These are phyloP conservation scores for Hymenopus coronatus DNA, from an alignment of 2,888 invertebrate genomes.

Conservation along the genomic window DNA sequence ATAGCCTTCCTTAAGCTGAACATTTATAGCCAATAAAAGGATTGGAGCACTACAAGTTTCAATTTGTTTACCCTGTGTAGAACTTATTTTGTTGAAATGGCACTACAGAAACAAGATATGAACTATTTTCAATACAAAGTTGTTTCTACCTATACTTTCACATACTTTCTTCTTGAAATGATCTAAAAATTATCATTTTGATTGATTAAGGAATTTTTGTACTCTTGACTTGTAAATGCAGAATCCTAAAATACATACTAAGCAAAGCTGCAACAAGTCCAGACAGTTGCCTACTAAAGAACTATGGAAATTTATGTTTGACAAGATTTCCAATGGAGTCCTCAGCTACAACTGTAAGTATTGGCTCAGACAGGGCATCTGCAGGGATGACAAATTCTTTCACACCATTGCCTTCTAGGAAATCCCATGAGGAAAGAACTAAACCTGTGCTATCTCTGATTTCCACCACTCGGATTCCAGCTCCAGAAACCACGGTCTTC, in stretches of 20 bases:
- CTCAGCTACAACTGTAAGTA: slow-evolving; percentile 61
- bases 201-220: not conserved
- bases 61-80: not conserved
- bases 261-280: not conserved
- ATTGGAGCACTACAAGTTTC: not conserved
- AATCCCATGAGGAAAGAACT: slow-evolving; percentile 63
- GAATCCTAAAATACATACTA: not conserved
- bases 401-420: slow-evolving; percentile 40
- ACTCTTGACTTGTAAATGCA: not conserved
- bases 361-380: slow-evolving; percentile 42
- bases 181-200: not conserved
- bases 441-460: slow-evolving; percentile 60
- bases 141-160: not conserved
- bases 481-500: slow-evolving; percentile 60
- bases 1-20: no score
- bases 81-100: not conserved
- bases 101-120: not conserved
- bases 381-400: slow-evolving; percentile 38
- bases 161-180: not conserved
- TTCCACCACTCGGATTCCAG: slow-evolving; percentile 65
- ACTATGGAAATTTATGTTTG: slow-evolving; percentile 46
- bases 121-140: not conserved
- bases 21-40: no score
- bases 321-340: slow-evolving; percentile 67
- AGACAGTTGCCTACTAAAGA: not conserved